phyloP scores from a whole-genome alignment of 2,888 invertebrate species.

The Falcaria lacertinaria region DNA sequence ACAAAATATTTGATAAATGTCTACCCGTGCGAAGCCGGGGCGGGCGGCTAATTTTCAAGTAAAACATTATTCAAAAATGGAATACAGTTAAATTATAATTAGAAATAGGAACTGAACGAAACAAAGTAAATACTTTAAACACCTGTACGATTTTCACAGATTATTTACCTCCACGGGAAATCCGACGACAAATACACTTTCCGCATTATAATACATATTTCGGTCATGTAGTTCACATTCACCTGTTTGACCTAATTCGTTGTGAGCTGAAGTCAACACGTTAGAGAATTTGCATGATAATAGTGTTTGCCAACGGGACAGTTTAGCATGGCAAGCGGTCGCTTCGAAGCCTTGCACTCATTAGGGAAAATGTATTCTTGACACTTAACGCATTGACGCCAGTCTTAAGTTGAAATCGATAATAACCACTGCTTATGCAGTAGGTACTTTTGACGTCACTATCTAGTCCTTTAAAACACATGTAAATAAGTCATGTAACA shows the following conservation, averaged over 20 bases:
- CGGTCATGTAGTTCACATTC: constrained; percentile 18
- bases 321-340: constrained; percentile 35
- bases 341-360: constrained; percentile 10
- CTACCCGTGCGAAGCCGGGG: too few relatives aligned
- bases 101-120: too few relatives aligned
- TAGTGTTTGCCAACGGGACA: constrained; percentile 44
- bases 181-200: constrained; percentile 20
- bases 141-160: constrained; percentile 3
- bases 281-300: constrained; percentile 59
- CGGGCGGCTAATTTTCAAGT: too few relatives aligned
- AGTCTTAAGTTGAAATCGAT: not conserved
- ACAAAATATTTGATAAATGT: too few relatives aligned
- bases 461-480: too few relatives aligned
- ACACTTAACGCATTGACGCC: not conserved
- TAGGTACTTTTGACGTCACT: too few relatives aligned
- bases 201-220: constrained; percentile 25
- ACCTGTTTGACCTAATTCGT: constrained; percentile 44
- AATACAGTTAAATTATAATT: too few relatives aligned
- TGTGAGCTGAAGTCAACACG: constrained; percentile 38
- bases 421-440: too few relatives aligned
- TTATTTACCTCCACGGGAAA: constrained; percentile 17
- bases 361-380: constrained; percentile 12
- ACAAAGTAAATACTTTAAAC: too few relatives aligned
- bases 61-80: too few relatives aligned
- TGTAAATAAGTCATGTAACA: not conserved